These are phyloP conservation scores for Macquaria australasica DNA, from an alignment of 2,113 vertebrate genomes.

Conservation along the genomic window DNA sequence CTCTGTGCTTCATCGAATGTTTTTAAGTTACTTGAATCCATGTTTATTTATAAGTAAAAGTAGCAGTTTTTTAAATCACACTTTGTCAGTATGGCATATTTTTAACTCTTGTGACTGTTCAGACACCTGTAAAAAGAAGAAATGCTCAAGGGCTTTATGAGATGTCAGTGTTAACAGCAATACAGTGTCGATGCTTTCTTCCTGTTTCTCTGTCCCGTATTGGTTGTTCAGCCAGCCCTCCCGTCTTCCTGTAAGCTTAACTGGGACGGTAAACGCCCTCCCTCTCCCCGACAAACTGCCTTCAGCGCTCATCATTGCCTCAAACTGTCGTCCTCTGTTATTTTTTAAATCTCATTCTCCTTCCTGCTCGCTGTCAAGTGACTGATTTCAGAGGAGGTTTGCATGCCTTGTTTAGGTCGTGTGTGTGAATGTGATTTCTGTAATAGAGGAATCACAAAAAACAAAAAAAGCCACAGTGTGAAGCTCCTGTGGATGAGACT, in stretches of 20 bases:
- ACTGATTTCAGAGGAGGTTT: slow-evolving; percentile 40
- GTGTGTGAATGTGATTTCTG: slow-evolving; percentile 22
- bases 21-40: slow-evolving; percentile 76
- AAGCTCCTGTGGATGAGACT: slow-evolving; percentile 41
- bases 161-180: slow-evolving; percentile 77
- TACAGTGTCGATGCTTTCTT: slow-evolving; percentile 51
- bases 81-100: slow-evolving; percentile 23
- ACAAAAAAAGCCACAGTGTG: slow-evolving; percentile 14
- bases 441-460: slow-evolving; percentile 4
- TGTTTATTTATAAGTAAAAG: slow-evolving; percentile 67
- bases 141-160: slow-evolving; percentile 73
- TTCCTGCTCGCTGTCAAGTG: slow-evolving; percentile 34
- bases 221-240: slow-evolving; percentile 1
- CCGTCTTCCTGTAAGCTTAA: slow-evolving; percentile 61
- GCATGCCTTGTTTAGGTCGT: slow-evolving; percentile 2
- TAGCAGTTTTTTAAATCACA: slow-evolving; percentile 49
- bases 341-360: slow-evolving; percentile 22
- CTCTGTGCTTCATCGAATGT: slow-evolving; percentile 56
- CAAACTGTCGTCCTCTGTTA: neutral
- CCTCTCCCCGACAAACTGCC: neutral
- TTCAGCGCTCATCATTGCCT: slow-evolving; percentile 20
- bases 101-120: slow-evolving; percentile 48
- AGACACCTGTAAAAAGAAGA: slow-evolving; percentile 33
- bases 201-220: slow-evolving; percentile 8
- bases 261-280: slow-evolving; percentile 6